phyloP scores from a whole-genome alignment of 53 echinoderm and acorn worm genomes.

The Crossaster papposus region DNA sequence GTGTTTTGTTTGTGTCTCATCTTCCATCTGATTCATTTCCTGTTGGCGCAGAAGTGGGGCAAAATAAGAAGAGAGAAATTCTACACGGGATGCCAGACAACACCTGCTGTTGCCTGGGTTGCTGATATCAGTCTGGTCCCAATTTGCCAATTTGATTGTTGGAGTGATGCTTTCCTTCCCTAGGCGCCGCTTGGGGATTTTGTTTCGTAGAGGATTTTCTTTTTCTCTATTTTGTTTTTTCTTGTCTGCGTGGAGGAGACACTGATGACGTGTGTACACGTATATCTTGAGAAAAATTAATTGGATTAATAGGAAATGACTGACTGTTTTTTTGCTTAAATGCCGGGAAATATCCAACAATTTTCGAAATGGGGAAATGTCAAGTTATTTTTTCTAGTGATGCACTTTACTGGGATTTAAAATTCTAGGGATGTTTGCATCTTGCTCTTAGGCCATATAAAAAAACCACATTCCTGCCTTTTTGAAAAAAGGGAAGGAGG shows the following conservation, averaged over 20 bases:
- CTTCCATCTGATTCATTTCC: slow-evolving; percentile 50
- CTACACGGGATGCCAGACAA: slow-evolving; percentile 10
- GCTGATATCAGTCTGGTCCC: slow-evolving; percentile 4
- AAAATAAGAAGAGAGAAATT: not conserved
- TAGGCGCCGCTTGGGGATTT: not conserved
- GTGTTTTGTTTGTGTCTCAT: slow-evolving; percentile 16
- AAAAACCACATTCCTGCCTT: too few species aligned
- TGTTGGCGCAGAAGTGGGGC: not conserved
- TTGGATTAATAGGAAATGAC: too few species aligned
- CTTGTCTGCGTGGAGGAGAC: not conserved
- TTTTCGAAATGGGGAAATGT: too few species aligned
- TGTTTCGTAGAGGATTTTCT: not conserved
- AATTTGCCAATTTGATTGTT: not conserved
- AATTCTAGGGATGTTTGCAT: too few species aligned
- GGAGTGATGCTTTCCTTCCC: not conserved
- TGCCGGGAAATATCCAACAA: too few species aligned
- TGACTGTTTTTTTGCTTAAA: too few species aligned
- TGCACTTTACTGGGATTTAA: too few species aligned
- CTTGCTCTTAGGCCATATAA: too few species aligned
- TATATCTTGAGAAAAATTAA: too few species aligned
- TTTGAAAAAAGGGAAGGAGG: too few species aligned
- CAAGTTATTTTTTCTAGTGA: too few species aligned
- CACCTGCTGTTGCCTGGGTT: slow-evolving; percentile 13
- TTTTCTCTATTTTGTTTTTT: not conserved
- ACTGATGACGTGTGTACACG: not conserved